phyloP scores from a whole-genome alignment of 2,888 invertebrate genomes.

The Acrobasis suavella region DNA sequence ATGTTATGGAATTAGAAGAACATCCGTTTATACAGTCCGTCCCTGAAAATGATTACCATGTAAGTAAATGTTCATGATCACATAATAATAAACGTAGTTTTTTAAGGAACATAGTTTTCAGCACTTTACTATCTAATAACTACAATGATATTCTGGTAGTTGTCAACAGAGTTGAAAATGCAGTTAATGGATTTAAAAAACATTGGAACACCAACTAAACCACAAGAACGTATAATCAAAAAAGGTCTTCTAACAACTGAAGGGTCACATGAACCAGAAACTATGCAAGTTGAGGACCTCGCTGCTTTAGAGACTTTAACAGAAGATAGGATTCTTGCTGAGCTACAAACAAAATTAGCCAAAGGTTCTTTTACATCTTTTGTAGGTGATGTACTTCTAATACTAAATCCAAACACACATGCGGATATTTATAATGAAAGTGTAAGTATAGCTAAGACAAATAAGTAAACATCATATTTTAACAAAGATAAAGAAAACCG shows the following conservation, averaged over 20 bases:
- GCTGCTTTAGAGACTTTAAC: slow-evolving; percentile 88
- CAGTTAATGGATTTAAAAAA: slow-evolving; percentile 72
- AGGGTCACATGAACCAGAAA: slow-evolving; percentile 83
- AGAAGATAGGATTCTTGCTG: slow-evolving; percentile 87
- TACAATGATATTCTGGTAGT: slow-evolving; percentile 62
- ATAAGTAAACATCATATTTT: no score
- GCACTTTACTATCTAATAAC: slow-evolving; percentile 21
- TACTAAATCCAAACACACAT: slow-evolving; percentile 90
- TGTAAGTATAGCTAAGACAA: slow-evolving; percentile 70
- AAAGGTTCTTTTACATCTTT: slow-evolving; percentile 88
- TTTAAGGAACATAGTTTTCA: no score
- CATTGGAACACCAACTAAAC: slow-evolving; percentile 57
- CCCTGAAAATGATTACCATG: slow-evolving; percentile 90
- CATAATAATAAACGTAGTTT: background rate
- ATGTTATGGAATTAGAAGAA: slow-evolving; percentile 89
- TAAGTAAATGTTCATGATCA: slow-evolving; percentile 56
- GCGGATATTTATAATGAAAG: slow-evolving; percentile 87
- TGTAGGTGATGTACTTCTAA: slow-evolving; percentile 90
- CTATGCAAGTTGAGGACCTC: slow-evolving; percentile 91
- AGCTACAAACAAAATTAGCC: slow-evolving; percentile 86
- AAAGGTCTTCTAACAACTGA: slow-evolving; percentile 73
- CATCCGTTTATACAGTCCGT: slow-evolving; percentile 92
- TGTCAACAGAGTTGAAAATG: slow-evolving; percentile 87
- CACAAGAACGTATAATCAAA: slow-evolving; percentile 76
- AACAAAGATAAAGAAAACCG: no score